phyloP scores from a whole-genome alignment of 2,888 invertebrate species.

The Agrenia bidenticulata region DNA sequence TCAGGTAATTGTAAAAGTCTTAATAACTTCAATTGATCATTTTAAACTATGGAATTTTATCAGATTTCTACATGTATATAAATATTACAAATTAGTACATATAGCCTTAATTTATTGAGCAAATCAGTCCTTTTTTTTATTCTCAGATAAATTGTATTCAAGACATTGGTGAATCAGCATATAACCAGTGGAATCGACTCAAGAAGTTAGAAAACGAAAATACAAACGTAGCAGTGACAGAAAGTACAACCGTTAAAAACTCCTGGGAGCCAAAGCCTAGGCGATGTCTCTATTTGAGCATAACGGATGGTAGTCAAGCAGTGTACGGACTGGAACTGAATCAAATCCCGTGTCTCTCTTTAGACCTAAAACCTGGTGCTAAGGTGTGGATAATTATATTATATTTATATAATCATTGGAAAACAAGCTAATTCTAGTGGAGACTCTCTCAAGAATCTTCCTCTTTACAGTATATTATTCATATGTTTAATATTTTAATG shows the following conservation, averaged over 20 bases:
- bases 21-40: neutral
- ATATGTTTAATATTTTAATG: too few relatives aligned
- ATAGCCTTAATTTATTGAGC: neutral
- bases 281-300: conserved; percentile 68
- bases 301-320: conserved; percentile 74
- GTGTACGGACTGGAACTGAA: conserved; percentile 72
- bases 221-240: conserved; percentile 54
- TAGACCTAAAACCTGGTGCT: conserved; percentile 56
- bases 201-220: conserved; percentile 59
- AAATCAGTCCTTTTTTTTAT: conserved; percentile 6
- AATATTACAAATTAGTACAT: neutral
- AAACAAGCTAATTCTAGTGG: neutral
- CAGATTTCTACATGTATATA: too few relatives aligned
- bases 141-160: conserved; percentile 61
- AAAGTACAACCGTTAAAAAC: conserved; percentile 58
- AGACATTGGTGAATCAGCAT: conserved; percentile 66
- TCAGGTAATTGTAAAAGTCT: conserved; percentile 57
- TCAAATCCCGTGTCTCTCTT: conserved; percentile 57
- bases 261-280: conserved; percentile 62
- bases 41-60: too few relatives aligned
- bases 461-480: too few relatives aligned
- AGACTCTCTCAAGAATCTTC: neutral
- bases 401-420: neutral
- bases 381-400: conserved; percentile 55
- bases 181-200: conserved; percentile 64